A percentile compares a stretch with the other conserved stretches of the same genome.
Evolutionary conservation across 2,797 vertebrate genomes (phyloP).

Genomic region (Myoxocephalus aenaeus): DNA sequence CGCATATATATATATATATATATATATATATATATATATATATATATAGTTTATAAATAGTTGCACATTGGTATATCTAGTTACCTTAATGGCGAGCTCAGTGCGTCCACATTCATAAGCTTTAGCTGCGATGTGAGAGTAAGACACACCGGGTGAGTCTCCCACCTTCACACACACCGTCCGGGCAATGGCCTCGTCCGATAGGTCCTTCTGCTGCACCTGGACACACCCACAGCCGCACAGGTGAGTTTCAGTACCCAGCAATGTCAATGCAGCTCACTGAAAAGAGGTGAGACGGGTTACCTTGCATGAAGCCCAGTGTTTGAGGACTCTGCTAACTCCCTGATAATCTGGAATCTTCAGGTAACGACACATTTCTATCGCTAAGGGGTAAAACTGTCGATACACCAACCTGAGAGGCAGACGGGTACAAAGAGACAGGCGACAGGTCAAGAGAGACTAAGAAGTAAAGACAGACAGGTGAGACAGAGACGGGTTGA

Average conservation of each 20-base stretch:
- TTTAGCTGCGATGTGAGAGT: conserved; percentile 92
- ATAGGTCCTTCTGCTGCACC: conserved; percentile 96
- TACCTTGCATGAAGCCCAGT: conserved; percentile 98
- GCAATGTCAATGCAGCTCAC: not conserved
- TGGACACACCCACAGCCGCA: conserved; percentile 56
- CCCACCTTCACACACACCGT: conserved; percentile 93
- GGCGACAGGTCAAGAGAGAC: not conserved
- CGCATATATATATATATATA: no score
- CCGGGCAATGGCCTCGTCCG: conserved; percentile 91
- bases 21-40: no score
- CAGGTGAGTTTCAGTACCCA: not conserved
- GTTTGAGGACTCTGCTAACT: conserved; percentile 93
- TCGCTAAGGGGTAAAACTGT: conserved; percentile 91
- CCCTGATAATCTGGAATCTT: conserved; percentile 95
- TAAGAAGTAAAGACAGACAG: no score
- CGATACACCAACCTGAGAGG: conserved; percentile 88
- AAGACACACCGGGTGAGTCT: conserved; percentile 93
- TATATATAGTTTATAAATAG: no score
- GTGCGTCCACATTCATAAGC: conserved; percentile 93
- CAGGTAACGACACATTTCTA: conserved; percentile 93
- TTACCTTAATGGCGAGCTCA: conserved; percentile 92
- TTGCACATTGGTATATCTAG: no score
- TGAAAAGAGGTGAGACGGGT: not conserved
- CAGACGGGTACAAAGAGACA: not conserved
- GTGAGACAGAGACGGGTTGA: not conserved